Evolutionary conservation across 2,888 invertebrate species (phyloP), one percentile per base, ranked within the genome.

Genomic region (Phlogophora meticulosa): DNA sequence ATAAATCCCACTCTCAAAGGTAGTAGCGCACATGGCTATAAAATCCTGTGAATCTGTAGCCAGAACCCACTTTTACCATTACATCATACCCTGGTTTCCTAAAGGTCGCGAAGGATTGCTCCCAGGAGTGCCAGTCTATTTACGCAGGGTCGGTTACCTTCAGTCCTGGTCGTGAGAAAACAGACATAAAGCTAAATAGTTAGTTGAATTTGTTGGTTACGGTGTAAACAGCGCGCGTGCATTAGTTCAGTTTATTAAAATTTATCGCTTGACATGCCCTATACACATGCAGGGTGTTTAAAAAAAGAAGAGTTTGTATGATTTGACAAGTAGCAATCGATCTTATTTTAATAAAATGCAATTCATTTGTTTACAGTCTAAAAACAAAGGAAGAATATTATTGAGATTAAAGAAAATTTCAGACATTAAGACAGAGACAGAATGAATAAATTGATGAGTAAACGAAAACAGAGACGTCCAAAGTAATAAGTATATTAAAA

Each of bases 61-160:
- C 52, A 9, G 10, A 45, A 52, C 24, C 51, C 43, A 55, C 45
- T 72, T 55, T 53, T 28, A 34, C 66, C 34, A 24, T 57, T 58
- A 61, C 32, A 62, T 55, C 40, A 58, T 60, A 66, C 58, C 76
- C 72, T 61, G 65, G 72, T 61, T 66, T 61, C 9, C 48, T 40
- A 66, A 42, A 61, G 76, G 72, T 72, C 55, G 49, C 49, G 20
- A 46, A 45, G 49, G 53, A 76, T 76, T 28, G 40, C 45, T 75
- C 75, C 77, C 77, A n/a, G 13, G 72, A 58, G 77, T 46, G 15
- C n/a, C 17, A 34, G 60, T 55, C n/a, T 65, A n/a, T 60, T 64
- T 72, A 53, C 45, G 38, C 20, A 36, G 34, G 76, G 51, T 59
- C 42, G 57, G 13, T 7, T 45, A 36, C 40, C 43, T 42, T 55